These are phyloP conservation scores for Pyrocoelia pectoralis DNA, from an alignment of 2,888 invertebrate genomes.

Conservation along the genomic window DNA sequence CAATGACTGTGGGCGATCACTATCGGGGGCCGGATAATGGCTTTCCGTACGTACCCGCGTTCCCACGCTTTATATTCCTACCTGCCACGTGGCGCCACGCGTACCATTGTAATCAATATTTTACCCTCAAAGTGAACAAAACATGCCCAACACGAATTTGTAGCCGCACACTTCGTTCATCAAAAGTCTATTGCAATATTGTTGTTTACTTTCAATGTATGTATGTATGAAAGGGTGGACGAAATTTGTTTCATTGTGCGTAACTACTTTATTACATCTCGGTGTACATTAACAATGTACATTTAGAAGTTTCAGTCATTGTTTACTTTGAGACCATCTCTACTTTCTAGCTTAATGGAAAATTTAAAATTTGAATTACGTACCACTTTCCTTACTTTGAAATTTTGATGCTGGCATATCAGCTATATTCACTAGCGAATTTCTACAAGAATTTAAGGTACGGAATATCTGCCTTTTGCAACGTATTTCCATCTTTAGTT, in stretches of 20 bases:
- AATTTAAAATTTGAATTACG: too few relatives aligned
- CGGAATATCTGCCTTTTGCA: too few relatives aligned
- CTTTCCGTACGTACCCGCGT: conserved; percentile 43
- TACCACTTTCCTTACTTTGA: too few relatives aligned
- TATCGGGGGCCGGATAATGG: conserved; percentile 44
- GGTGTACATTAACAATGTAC: too few relatives aligned
- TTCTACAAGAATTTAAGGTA: too few relatives aligned
- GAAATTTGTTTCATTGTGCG: conserved; percentile 8
- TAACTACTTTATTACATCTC: too few relatives aligned
- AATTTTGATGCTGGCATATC: too few relatives aligned
- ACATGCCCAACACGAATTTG: conserved; percentile 17
- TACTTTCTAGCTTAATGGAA: too few relatives aligned
- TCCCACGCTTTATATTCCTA: conserved; percentile 43
- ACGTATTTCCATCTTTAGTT: too few relatives aligned
- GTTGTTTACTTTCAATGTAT: not conserved
- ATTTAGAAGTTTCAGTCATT: too few relatives aligned
- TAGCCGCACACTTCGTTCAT: conserved; percentile 19
- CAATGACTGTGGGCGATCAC: conserved; percentile 44
- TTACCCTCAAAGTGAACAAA: conserved; percentile 12
- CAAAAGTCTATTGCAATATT: conserved; percentile 6
- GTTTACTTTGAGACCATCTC: too few relatives aligned
- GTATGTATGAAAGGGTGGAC: not conserved
- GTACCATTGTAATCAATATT: conserved; percentile 27
- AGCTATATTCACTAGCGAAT: too few relatives aligned
- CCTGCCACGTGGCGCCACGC: conserved; percentile 47